These are phyloP conservation scores for Triops cancriformis DNA, from an alignment of 1,140 invertebrate genomes.

Conservation along the genomic window DNA sequence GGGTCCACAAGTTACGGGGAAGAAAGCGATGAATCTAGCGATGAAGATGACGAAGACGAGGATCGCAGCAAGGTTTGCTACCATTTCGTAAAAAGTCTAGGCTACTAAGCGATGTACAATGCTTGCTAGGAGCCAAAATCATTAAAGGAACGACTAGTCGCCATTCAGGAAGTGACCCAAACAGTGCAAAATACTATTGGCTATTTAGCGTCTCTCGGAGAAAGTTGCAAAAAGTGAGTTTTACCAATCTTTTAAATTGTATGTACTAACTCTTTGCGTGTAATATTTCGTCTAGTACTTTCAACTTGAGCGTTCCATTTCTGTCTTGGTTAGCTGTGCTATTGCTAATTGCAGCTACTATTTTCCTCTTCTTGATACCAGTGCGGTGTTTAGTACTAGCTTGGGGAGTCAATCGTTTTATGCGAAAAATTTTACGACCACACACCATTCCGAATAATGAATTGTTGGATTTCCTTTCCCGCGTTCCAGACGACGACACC, in stretches of 20 bases:
- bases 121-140: slow-evolving; percentile 87
- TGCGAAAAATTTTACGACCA: slow-evolving; percentile 81
- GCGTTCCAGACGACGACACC: slow-evolving; percentile 91
- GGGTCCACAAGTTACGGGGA: slow-evolving; percentile 42
- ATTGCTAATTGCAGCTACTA: slow-evolving; percentile 38
- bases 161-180: slow-evolving; percentile 90
- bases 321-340: slow-evolving; percentile 83
- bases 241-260: background rate
- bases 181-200: slow-evolving; percentile 90
- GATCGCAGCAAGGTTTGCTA: slow-evolving; percentile 58
- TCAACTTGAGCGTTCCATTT: slow-evolving; percentile 96
- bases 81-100: slow-evolving; percentile 14
- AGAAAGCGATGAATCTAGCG: slow-evolving; percentile 34
- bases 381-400: slow-evolving; percentile 81
- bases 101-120: slow-evolving; percentile 4
- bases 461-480: slow-evolving; percentile 85
- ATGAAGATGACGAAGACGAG: slow-evolving; percentile 64
- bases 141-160: slow-evolving; percentile 83
- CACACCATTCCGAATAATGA: slow-evolving; percentile 96
- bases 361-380: slow-evolving; percentile 84
- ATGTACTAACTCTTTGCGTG: background rate
- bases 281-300: slow-evolving; percentile 59
- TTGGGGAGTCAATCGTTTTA: slow-evolving; percentile 98
- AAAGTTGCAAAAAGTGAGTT: slow-evolving; percentile 85
- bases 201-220: slow-evolving; percentile 80